Conservation (phyloP, 2,888 invertebrate species). For the Globia sparganii region DNA sequence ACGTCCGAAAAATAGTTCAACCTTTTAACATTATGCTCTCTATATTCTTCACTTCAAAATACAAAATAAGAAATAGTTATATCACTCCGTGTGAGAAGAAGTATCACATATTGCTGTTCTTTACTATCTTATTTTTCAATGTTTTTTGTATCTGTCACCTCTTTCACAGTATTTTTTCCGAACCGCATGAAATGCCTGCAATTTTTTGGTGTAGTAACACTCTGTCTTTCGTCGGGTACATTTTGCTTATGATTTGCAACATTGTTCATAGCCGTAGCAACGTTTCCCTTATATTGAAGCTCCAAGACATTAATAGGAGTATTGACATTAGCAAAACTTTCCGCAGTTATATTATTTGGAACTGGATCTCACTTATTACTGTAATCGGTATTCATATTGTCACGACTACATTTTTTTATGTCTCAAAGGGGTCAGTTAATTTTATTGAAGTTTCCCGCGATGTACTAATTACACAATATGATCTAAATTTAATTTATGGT, state of each 20-base stretch:
- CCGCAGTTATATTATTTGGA: no score
- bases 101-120: neutral
- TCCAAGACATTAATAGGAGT: no score
- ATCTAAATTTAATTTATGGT: conserved; percentile 17
- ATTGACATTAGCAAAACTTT: no score
- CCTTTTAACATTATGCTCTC: conserved; percentile 27
- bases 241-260: no score
- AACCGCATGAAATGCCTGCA: rapidly evolving
- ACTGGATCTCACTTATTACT: no score
- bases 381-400: no score
- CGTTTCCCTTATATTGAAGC: no score
- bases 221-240: neutral
- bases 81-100: conserved; percentile 14
- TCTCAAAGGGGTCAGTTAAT: no score
- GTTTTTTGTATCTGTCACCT: rapidly evolving
- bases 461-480: neutral
- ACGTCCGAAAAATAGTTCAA: neutral
- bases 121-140: neutral
- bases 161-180: rapidly evolving
- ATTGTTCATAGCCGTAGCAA: no score
- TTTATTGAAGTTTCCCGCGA: neutral
- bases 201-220: neutral
- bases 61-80: conserved; percentile 17
- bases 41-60: conserved; percentile 23
- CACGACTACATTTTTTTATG: no score